Evolutionary conservation across 35 echinoderm and acorn worm species (phyloP).

Genomic region (Anneissia japonica): DNA sequence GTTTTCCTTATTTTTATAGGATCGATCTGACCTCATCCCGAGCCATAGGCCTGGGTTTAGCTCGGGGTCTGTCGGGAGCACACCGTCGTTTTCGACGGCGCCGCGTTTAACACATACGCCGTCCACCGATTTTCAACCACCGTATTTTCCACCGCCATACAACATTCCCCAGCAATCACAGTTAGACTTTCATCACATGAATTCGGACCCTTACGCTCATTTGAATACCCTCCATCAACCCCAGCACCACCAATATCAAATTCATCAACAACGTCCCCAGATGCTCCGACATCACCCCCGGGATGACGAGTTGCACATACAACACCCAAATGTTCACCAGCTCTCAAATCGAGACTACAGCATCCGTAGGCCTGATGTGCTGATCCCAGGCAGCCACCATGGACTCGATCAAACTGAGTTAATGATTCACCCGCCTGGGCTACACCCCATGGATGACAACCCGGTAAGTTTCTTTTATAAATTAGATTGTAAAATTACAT

Average conservation of each 20-base stretch:
- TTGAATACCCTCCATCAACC: constrained; percentile 24
- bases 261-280: constrained; percentile 10
- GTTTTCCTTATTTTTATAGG: not conserved
- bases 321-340: constrained; percentile 6
- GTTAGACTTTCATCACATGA: constrained; percentile 18
- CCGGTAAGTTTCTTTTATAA: too few relatives aligned
- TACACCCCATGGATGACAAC: constrained; percentile 11
- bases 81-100: constrained; percentile 3
- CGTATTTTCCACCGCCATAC: constrained; percentile 17
- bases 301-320: constrained; percentile 1
- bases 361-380: constrained; percentile 5
- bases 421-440: not conserved
- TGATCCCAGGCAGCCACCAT: constrained; percentile 4
- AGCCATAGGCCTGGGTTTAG: constrained; percentile 11
- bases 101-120: constrained; percentile 6
- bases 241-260: constrained; percentile 9
- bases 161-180: constrained; percentile 21
- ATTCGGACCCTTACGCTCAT: constrained; percentile 12
- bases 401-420: constrained; percentile 9
- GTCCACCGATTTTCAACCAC: constrained; percentile 18
- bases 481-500: too few relatives aligned
- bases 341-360: constrained; percentile 7
- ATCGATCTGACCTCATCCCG: constrained; percentile 10
- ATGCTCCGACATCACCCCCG: not conserved
- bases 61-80: constrained; percentile 2